A percentile compares a stretch with the other conserved stretches of the same genome.
phyloP scores from a whole-genome alignment of 2,797 vertebrate genomes.

The Rhinoraja longicauda region DNA sequence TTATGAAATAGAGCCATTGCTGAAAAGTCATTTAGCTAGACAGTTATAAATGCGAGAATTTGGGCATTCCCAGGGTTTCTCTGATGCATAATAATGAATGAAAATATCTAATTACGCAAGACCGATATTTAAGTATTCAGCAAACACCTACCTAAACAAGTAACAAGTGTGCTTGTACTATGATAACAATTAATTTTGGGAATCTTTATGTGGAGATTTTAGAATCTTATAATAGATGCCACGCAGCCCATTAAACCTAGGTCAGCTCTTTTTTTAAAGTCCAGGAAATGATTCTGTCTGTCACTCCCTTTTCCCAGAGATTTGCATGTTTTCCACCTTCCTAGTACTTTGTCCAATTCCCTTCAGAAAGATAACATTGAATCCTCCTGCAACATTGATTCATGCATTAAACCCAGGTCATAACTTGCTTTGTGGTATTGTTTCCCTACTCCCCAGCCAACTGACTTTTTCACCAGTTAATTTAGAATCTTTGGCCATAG shows the following conservation, averaged over 20 bases:
- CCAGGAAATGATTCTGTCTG: neutral
- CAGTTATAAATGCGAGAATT: too few species aligned
- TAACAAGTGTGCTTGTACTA: neutral
- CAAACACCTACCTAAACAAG: neutral
- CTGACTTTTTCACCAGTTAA: neutral
- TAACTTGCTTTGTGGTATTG: neutral
- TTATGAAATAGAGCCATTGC: too few species aligned
- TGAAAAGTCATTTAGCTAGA: too few species aligned
- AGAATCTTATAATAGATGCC: neutral
- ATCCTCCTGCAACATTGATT: neutral
- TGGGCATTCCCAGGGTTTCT: too few species aligned
- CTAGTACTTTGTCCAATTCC: neutral
- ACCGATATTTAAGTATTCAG: neutral
- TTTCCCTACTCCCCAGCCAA: neutral
- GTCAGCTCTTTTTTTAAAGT: neutral
- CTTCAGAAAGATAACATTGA: neutral
- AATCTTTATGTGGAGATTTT: too few species aligned
- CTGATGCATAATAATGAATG: neutral
- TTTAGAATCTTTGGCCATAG: neutral
- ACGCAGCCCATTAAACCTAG: too few species aligned
- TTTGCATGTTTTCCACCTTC: neutral
- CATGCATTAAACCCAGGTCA: neutral
- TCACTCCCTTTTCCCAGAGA: neutral
- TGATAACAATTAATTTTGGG: neutral
- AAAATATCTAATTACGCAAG: neutral